Evolutionary conservation across 2,888 invertebrate species (phyloP), one percentile per base, ranked within the genome.

Genomic region (Rhagium mordax): DNA sequence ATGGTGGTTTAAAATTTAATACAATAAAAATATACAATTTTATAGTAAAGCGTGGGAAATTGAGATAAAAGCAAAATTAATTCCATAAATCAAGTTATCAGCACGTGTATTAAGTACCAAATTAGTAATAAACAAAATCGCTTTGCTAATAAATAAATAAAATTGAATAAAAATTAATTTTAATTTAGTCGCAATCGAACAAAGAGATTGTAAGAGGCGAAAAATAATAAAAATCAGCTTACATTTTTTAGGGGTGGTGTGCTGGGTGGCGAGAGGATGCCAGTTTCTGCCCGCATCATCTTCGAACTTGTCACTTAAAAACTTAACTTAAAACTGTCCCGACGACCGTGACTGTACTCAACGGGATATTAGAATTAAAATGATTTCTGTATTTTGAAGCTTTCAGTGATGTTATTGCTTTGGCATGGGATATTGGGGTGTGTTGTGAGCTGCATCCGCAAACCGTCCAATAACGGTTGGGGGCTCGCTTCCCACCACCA

Each of bases 251-350:
- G 89, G 84, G 94, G 93, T 78, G 94, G 94, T 82, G 93, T 93
- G 83, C 92, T 91, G 76, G 94, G 94, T 83, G 94, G 94, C 82
- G 94, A 93, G 82, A 93, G 91, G 81, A 90, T 74, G 16, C 70
- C 72, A 68, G 16, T 20, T n/a, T 67, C 67, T 8, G 21, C 67
- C 1, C 57, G 41, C 5, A 57, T 67, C 67, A 67, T 67, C n/a
- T 67, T 67, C 24, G n/a, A 16, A 67, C n/a, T 29, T 41, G 15
- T 57, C 41, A 55, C 55, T 47, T 21, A 47, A 67, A 67, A 51
- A 33, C 33, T 57, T 47, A 18, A 55, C 41, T 47, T 8, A 57
- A 20, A 65, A 21, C 33, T 47, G 41, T 57, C 48, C 16, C 57
- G 47, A 55, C 15, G 5, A 21, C 41, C 67, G 61, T 62, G 70